Evolutionary conservation across 1,140 invertebrate genomes (phyloP).

Genomic region (Tetragonula clypearis): DNA sequence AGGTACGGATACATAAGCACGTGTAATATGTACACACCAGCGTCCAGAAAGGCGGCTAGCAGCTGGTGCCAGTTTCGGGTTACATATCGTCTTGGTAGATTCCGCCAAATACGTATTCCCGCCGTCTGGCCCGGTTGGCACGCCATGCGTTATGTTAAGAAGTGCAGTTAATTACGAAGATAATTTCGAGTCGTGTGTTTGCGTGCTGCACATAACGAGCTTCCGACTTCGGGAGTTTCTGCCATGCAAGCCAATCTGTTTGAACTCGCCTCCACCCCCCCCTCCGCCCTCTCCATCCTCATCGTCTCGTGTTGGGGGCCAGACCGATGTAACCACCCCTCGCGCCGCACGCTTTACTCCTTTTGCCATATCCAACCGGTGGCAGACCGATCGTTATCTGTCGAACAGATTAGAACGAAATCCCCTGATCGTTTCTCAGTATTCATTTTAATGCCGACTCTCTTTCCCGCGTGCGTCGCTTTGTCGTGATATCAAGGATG

Average conservation of each 20-base stretch:
- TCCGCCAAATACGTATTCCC: constrained; percentile 74
- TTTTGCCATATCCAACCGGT: constrained; percentile 38
- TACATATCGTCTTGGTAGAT: constrained; percentile 79
- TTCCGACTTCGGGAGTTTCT: constrained; percentile 75
- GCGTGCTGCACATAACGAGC: constrained; percentile 81
- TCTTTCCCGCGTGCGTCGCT: not conserved
- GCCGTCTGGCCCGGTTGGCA: constrained; percentile 78
- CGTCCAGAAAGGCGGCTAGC: constrained; percentile 62
- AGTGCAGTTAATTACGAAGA: constrained; percentile 82
- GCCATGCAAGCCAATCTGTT: constrained; percentile 76
- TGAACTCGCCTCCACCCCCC: constrained; percentile 54
- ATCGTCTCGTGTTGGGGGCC: constrained; percentile 7
- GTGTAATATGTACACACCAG: constrained; percentile 46
- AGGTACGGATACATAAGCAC: constrained; percentile 34
- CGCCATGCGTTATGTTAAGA: constrained; percentile 82
- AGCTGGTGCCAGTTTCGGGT: constrained; percentile 79
- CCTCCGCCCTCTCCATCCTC: no score
- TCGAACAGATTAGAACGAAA: constrained; percentile 60
- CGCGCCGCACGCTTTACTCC: constrained; percentile 29
- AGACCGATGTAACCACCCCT: not conserved
- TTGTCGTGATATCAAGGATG: not conserved
- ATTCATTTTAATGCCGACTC: constrained; percentile 33
- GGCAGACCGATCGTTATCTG: constrained; percentile 59
- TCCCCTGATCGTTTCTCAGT: constrained; percentile 42
- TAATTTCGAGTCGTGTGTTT: constrained; percentile 81